These are phyloP conservation scores for Pristis pectinata DNA, from an alignment of 2,797 vertebrate genomes.

Conservation along the genomic window DNA sequence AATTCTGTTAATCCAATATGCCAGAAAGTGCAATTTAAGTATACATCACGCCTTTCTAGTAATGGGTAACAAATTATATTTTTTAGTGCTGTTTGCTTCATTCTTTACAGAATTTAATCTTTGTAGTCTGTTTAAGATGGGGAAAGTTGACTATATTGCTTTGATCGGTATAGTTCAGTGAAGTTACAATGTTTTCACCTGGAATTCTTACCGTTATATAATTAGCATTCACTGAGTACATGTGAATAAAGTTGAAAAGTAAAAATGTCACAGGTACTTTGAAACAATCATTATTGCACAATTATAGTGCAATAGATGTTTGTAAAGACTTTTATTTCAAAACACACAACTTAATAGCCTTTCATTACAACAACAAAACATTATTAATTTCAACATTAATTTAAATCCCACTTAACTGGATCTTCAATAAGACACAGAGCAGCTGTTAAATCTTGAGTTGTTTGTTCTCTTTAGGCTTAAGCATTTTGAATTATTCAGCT, in stretches of 20 bases:
- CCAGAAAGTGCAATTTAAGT: not conserved
- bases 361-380: not conserved
- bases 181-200: constrained; percentile 9
- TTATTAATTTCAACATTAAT: constrained; percentile 32
- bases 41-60: not conserved
- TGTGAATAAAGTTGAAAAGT: not conserved
- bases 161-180: not conserved
- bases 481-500: constrained; percentile 48
- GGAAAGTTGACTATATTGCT: not conserved
- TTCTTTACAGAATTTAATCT: constrained; percentile 17
- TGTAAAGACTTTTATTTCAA: constrained; percentile 18
- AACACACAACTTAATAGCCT: constrained; percentile 18
- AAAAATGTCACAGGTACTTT: not conserved
- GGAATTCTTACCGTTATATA: constrained; percentile 1
- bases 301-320: constrained; percentile 8
- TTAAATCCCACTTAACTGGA: constrained; percentile 22
- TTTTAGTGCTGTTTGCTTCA: constrained; percentile 10
- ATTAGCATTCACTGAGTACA: constrained; percentile 15
- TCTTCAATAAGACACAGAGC: constrained; percentile 27
- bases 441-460: constrained; percentile 38
- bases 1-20: not conserved
- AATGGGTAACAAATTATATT: not conserved
- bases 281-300: not conserved
- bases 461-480: constrained; percentile 50
- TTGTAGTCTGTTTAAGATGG: not conserved